Evolutionary conservation across 2,888 invertebrate genomes (phyloP).

Genomic region (Noctua janthe): DNA sequence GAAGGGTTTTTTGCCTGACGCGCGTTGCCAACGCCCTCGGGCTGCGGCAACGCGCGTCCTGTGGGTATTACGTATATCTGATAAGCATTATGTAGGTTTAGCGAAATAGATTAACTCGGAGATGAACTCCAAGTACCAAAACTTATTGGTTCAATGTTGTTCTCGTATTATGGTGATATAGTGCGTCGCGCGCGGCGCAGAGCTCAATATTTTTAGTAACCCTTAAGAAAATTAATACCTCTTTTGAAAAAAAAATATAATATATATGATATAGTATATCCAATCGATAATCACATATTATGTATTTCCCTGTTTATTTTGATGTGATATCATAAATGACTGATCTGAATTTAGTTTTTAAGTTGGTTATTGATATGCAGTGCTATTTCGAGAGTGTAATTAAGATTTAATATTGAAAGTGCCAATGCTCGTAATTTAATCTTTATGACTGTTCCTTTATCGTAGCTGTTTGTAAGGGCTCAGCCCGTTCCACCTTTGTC

Average conservation of each 20-base stretch:
- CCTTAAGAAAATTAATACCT: constrained; percentile 91
- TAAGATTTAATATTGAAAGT: constrained; percentile 91
- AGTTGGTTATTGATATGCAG: constrained; percentile 91
- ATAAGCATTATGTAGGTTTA: constrained; percentile 91
- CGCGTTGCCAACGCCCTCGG: constrained; percentile 59
- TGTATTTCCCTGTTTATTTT: constrained; percentile 91
- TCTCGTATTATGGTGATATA: constrained; percentile 90
- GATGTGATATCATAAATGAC: constrained; percentile 92
- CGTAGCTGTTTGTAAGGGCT: constrained; percentile 78
- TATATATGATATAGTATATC: constrained; percentile 88
- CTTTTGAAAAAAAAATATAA: constrained; percentile 89
- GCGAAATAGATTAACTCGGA: constrained; percentile 89
- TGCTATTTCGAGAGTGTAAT: constrained; percentile 90
- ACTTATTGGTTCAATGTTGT: constrained; percentile 89
- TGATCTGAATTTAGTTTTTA: constrained; percentile 91
- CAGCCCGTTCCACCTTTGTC: constrained; percentile 69
- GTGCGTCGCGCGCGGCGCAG: constrained; percentile 87
- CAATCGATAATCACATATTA: constrained; percentile 88
- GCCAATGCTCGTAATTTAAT: constrained; percentile 91
- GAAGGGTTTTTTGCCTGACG: constrained; percentile 86
- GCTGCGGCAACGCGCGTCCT: constrained; percentile 66
- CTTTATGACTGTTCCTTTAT: constrained; percentile 89
- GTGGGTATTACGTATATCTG: constrained; percentile 87
- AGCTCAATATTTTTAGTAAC: constrained; percentile 91
- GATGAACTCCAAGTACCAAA: constrained; percentile 89